These are phyloP conservation scores for Leptinotarsa defecta DNA, from an alignment of 1,140 invertebrate genomes.

Conservation along the genomic window DNA sequence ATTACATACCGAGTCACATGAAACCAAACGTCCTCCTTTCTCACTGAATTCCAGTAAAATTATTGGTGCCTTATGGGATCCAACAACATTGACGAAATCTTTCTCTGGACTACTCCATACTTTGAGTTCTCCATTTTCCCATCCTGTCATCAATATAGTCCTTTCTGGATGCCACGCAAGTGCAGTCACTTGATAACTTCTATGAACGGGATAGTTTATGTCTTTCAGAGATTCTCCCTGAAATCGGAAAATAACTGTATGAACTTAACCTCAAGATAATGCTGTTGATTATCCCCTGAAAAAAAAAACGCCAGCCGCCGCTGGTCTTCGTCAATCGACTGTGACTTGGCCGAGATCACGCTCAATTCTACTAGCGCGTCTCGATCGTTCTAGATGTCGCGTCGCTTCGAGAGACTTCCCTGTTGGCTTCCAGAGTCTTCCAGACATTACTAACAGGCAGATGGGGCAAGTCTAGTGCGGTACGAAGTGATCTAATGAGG, in stretches of 20 bases:
- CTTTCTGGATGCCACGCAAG: slow-evolving; percentile 89
- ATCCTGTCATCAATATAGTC: slow-evolving; percentile 80
- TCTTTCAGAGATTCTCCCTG: slow-evolving; percentile 80
- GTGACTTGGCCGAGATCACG: no score
- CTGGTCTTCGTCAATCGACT: no score
- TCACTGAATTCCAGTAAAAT: slow-evolving; percentile 79
- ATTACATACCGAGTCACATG: slow-evolving; percentile 70
- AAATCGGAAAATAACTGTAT: neutral
- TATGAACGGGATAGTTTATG: slow-evolving; percentile 75
- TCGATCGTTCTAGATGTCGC: no score
- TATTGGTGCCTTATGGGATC: slow-evolving; percentile 79
- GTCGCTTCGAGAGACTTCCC: no score
- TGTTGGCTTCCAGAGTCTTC: no score
- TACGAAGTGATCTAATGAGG: no score
- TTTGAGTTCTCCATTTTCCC: slow-evolving; percentile 88
- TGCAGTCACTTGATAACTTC: slow-evolving; percentile 76
- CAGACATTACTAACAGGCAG: no score
- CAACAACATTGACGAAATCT: slow-evolving; percentile 74
- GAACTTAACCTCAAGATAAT: no score
- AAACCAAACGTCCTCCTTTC: slow-evolving; percentile 80
- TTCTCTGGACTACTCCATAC: slow-evolving; percentile 72
- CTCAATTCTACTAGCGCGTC: no score
- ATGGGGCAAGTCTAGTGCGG: no score
- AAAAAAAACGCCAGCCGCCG: no score
- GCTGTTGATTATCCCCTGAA: no score